Evolutionary conservation across 2,113 vertebrate genomes (phyloP).

Genomic region (Cichladusa arquata): DNA sequence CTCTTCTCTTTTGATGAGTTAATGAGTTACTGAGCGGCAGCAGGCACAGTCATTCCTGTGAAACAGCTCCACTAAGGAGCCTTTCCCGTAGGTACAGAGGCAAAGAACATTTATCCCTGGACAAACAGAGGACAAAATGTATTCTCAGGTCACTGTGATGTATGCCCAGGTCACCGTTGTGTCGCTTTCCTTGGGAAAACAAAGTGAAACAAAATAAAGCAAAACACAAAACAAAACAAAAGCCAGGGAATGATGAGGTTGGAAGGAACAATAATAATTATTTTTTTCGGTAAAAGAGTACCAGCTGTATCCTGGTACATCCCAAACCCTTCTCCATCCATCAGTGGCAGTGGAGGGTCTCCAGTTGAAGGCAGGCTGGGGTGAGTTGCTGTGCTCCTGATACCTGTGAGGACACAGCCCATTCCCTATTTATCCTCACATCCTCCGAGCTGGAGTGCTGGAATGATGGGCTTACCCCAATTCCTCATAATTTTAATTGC

Average conservation of each 20-base stretch:
- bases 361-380: neutral
- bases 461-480: neutral
- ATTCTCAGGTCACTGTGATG: neutral
- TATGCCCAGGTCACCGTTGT: neutral
- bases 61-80: neutral
- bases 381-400: neutral
- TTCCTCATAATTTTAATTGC: neutral
- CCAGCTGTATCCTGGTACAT: neutral
- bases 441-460: neutral
- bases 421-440: neutral
- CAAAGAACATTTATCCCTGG: neutral
- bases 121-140: neutral
- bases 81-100: neutral
- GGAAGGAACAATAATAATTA: neutral
- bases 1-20: constrained; percentile 46
- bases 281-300: neutral
- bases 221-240: neutral
- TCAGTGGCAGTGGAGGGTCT: neutral
- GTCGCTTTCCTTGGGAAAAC: neutral
- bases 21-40: constrained; percentile 31
- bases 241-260: neutral
- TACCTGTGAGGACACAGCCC: neutral
- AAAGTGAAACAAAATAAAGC: neutral
- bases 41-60: neutral
- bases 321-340: neutral